A percentile compares a stretch with the other conserved stretches of the same genome.
These are phyloP conservation scores for Vannuccia rotundouncinata DNA, from an alignment of 2,888 invertebrate genomes.

Conservation along the genomic window DNA sequence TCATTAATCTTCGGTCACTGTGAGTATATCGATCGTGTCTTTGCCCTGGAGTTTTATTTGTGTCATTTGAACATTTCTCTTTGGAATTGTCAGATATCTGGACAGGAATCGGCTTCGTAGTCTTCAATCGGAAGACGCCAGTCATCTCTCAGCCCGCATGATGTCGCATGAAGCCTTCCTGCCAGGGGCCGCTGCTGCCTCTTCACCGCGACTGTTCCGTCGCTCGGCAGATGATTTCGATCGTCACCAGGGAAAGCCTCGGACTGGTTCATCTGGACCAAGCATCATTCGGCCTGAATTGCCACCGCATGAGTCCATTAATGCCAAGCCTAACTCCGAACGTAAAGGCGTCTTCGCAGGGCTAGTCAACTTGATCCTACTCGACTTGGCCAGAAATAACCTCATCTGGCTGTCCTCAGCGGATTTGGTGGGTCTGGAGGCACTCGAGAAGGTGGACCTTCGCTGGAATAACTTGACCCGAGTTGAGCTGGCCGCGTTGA, in stretches of 20 bases:
- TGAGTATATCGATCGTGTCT: no score
- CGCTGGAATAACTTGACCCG: background rate
- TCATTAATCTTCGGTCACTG: background rate
- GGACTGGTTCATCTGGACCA: background rate
- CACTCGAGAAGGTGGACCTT: background rate
- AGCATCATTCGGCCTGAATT: background rate
- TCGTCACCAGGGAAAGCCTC: no score
- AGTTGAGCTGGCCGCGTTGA: background rate
- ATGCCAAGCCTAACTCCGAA: background rate
- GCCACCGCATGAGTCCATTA: background rate
- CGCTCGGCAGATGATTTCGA: background rate
- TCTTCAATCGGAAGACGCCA: slow-evolving; percentile 2
- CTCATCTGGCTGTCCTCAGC: background rate
- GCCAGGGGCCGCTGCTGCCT: background rate
- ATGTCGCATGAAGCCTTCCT: background rate
- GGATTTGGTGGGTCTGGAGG: background rate
- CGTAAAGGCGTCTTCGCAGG: background rate
- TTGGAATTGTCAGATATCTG: background rate
- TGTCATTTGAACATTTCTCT: no score
- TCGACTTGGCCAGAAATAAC: background rate
- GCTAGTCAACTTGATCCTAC: background rate
- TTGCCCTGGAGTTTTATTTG: no score
- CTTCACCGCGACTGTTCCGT: background rate
- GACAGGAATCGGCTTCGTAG: background rate
- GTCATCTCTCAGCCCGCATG: background rate